phyloP scores from a whole-genome alignment of 2,113 vertebrate genomes.

The Anhinga rufa region DNA sequence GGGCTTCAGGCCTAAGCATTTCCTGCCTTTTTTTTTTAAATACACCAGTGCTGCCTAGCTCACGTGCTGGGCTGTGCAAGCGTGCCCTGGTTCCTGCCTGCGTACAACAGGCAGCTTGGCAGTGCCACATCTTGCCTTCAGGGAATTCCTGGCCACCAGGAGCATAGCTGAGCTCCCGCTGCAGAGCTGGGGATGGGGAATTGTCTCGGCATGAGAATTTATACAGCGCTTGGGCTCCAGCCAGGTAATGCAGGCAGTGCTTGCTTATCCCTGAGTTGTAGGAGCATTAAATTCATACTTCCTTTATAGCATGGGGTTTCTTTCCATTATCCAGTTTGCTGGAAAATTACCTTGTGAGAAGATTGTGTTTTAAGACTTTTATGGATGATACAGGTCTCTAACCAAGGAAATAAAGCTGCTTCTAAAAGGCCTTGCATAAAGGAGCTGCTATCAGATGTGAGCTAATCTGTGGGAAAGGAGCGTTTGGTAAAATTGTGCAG shows the following conservation, averaged over 20 bases:
- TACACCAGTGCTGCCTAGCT: background rate
- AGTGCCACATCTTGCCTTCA: background rate
- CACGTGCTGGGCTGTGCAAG: background rate
- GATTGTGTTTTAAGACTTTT: background rate
- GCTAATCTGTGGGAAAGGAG: background rate
- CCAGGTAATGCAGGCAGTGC: background rate
- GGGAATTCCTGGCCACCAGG: background rate
- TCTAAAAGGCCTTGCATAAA: background rate
- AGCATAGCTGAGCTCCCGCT: background rate
- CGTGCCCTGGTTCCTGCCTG: background rate
- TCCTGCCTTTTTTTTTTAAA: background rate
- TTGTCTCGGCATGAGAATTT: background rate
- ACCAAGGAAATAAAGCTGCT: background rate
- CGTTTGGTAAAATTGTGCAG: background rate
- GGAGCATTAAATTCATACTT: conserved; percentile 17
- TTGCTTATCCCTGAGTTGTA: conserved; percentile 3
- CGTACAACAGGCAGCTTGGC: background rate
- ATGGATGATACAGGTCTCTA: background rate
- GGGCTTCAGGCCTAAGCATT: conserved; percentile 49
- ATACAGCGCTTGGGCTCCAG: background rate
- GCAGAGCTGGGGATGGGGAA: background rate
- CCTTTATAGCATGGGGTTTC: background rate
- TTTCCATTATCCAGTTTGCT: conserved; percentile 41
- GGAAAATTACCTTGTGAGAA: background rate
- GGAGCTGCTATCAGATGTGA: background rate